Base-by-base conservation (phyloP, 1,140 invertebrate species). In the Drosophila littoralis region DNA sequence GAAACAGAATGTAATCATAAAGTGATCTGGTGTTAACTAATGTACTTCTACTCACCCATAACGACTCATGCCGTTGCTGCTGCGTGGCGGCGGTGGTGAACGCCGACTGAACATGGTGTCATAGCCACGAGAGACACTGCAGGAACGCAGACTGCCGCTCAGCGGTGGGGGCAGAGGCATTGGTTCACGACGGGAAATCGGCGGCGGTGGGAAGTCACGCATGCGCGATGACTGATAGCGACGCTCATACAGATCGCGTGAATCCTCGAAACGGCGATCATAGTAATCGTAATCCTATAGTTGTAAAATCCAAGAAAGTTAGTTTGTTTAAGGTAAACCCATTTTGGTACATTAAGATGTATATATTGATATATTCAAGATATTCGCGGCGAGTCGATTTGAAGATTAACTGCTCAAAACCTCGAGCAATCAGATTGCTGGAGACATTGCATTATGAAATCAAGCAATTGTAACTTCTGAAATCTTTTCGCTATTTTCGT, bases 241-340 rank as follows among this genome's bases (percentile, higher is more conserved):
- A 68, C 96, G 94, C 85, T 97, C 96, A 91, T 96, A 97, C 72
- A 97, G 83, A 76, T 97, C 96, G 32, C 96, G 93, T 1, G 95
- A 94, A 72, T 96, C 96, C 77, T 97, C 96, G 83, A 96, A 96
- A 40, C 95, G 92, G 52, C 96, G 94, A 80, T 97, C 96, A 93
- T 97, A 97, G 93, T 97, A 97, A 92, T 97, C 96, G 79, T 96
- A 97, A 15, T 97, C 96, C 96, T 97, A 75, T 32, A 60, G 36
- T 46, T 13, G 10, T 38, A 48, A 66, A 55, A n/a, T 40, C 0
- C 2, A 13, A 7, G 22, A 32, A 7, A 7, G 67, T 75, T 63
- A 71, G 28, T 45, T 3, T 12, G 6, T 38, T 13, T 13, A 46
- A 17, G 6, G 15, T 35, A 17, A 35, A 6, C 12, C 0, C 0